Evolutionary conservation across 1,140 invertebrate species (phyloP).

Genomic region (Micrasema minimum): DNA sequence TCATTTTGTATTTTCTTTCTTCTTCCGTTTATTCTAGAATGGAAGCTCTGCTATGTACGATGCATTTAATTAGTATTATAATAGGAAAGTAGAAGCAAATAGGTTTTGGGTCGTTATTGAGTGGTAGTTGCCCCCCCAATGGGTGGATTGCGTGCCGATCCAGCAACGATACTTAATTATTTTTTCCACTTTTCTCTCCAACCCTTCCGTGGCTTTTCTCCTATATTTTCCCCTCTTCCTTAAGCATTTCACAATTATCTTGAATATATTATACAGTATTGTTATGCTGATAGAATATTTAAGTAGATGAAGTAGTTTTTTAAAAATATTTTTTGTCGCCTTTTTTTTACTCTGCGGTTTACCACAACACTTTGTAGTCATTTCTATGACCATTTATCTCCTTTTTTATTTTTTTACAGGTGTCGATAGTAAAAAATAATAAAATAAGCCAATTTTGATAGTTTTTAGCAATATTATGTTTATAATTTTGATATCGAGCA

Average conservation of each 20-base stretch:
- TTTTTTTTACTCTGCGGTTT: no score
- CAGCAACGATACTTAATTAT: slow-evolving; percentile 33
- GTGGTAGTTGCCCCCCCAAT: slow-evolving; percentile 9
- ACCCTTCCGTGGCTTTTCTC: slow-evolving; percentile 30
- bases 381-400: no score
- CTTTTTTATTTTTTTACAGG: no score
- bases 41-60: no score
- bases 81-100: slow-evolving; percentile 11
- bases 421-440: no score
- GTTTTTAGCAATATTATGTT: no score
- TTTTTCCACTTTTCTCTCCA: slow-evolving; percentile 25
- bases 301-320: slow-evolving; percentile 8
- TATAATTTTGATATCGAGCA: no score
- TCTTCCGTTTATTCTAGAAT: no score
- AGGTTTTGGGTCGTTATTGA: slow-evolving; percentile 10
- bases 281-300: slow-evolving; percentile 33
- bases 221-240: not conserved
- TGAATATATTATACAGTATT: slow-evolving; percentile 28
- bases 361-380: no score
- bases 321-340: no score
- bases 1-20: no score
- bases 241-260: slow-evolving; percentile 20
- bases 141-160: slow-evolving; percentile 42
- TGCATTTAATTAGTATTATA: slow-evolving; percentile 1
- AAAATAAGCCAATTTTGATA: no score